These are phyloP conservation scores for Chelonus formosanus DNA, from an alignment of 2,888 invertebrate genomes.

Conservation along the genomic window DNA sequence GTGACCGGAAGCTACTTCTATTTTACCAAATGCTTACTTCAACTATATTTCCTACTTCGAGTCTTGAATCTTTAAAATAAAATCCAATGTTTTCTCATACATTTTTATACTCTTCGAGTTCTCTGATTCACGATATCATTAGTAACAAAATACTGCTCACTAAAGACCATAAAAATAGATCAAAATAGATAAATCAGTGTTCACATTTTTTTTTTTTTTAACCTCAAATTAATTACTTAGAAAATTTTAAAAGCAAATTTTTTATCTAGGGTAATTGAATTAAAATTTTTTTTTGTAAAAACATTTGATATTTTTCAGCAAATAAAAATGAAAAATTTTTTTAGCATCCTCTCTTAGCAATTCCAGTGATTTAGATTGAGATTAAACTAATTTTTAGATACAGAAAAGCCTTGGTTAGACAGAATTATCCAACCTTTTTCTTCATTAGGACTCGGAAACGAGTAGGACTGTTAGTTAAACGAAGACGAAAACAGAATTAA, in stretches of 20 bases:
- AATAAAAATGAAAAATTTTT: slow-evolving; percentile 19
- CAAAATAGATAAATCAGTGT: neutral
- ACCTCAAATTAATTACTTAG: neutral
- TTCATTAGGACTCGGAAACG: slow-evolving; percentile 33
- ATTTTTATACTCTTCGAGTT: too few species aligned
- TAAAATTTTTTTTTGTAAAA: too few species aligned
- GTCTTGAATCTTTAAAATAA: slow-evolving; percentile 9
- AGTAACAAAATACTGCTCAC: neutral
- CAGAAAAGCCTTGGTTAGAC: slow-evolving; percentile 21
- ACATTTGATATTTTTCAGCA: neutral
- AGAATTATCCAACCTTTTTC: slow-evolving; percentile 30
- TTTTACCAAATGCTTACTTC: slow-evolving; percentile 10
- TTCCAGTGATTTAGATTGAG: slow-evolving; percentile 32
- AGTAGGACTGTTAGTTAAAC: slow-evolving; percentile 17
- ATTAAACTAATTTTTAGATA: slow-evolving; percentile 35
- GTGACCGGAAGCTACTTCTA: slow-evolving; percentile 7
- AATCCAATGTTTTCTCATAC: too few species aligned
- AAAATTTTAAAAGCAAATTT: neutral
- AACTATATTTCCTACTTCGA: slow-evolving; percentile 8
- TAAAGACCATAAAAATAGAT: neutral
- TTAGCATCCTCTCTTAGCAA: slow-evolving; percentile 27
- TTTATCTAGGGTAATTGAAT: neutral
- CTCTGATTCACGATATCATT: too few species aligned
- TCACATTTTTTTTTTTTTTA: neutral
- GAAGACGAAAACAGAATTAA: slow-evolving; percentile 24